phyloP scores from a whole-genome alignment of 92 coral and sea anemone species.

The Umimayanthus chanpuru region DNA sequence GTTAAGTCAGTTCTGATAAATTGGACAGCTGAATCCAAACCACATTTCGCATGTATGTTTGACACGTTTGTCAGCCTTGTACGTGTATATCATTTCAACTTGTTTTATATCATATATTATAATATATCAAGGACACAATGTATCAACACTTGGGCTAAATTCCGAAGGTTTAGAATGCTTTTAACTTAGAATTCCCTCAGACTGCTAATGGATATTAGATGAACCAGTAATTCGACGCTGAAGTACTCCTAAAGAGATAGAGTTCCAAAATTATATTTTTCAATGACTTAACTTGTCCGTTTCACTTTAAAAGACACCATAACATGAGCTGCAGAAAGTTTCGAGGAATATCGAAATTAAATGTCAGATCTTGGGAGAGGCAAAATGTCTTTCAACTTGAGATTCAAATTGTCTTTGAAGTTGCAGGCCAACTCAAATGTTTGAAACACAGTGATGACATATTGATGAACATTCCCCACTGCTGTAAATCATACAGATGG shows the following conservation, averaged over 20 bases:
- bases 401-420: not conserved
- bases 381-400: not conserved
- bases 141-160: not conserved
- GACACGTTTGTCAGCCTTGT: not conserved
- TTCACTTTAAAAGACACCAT: not conserved
- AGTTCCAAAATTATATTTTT: not conserved
- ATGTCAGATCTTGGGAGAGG: not conserved
- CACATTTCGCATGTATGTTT: too few species aligned
- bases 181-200: not conserved
- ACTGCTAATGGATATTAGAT: slow-evolving; percentile 28
- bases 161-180: not conserved
- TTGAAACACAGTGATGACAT: slow-evolving; percentile 10
- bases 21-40: too few species aligned
- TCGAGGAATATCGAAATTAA: not conserved
- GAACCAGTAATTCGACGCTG: not conserved
- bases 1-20: too few species aligned
- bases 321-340: not conserved
- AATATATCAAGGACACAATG: not conserved
- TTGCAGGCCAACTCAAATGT: not conserved
- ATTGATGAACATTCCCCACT: not conserved
- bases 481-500: not conserved
- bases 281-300: not conserved
- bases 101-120: not conserved
- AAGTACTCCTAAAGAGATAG: not conserved
- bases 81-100: not conserved